Evolutionary conservation across 2,113 vertebrate species (phyloP).

Genomic region (Ramphastos sulfuratus): DNA sequence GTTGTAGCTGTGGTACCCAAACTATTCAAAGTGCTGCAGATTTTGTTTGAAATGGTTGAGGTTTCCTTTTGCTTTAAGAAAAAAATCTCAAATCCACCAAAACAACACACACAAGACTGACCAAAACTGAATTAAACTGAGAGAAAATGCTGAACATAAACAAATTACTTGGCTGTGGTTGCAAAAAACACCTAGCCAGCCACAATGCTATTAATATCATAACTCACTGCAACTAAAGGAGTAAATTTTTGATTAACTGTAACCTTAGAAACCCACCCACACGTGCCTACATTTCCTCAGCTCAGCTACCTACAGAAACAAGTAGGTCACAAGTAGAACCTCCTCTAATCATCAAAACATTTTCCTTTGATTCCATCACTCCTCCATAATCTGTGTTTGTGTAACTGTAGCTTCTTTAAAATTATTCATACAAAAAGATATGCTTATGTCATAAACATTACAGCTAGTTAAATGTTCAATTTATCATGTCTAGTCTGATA

Average conservation of each 20-base stretch:
- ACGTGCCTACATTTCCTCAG: neutral
- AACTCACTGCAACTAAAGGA: neutral
- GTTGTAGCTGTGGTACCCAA: neutral
- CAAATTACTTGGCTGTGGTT: neutral
- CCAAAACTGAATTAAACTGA: neutral
- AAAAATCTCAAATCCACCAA: neutral
- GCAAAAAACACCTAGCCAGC: neutral
- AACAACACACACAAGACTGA: neutral
- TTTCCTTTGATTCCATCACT: conserved; percentile 20
- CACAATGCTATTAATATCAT: neutral
- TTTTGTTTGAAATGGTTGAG: neutral
- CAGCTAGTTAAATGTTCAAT: neutral
- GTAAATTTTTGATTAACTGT: conserved; percentile 5
- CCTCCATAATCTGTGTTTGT: neutral
- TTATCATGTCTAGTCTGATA: neutral
- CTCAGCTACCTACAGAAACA: neutral
- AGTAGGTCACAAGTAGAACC: neutral
- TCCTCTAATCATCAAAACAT: neutral
- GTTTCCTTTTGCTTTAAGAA: neutral
- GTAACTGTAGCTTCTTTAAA: neutral
- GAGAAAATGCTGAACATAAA: neutral
- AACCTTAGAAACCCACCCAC: conserved; percentile 39
- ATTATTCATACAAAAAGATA: neutral
- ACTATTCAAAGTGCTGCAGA: neutral
- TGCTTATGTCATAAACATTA: neutral